These are phyloP conservation scores for Sceliomorpha sp. DNA, from an alignment of 2,888 invertebrate genomes.

Conservation along the genomic window DNA sequence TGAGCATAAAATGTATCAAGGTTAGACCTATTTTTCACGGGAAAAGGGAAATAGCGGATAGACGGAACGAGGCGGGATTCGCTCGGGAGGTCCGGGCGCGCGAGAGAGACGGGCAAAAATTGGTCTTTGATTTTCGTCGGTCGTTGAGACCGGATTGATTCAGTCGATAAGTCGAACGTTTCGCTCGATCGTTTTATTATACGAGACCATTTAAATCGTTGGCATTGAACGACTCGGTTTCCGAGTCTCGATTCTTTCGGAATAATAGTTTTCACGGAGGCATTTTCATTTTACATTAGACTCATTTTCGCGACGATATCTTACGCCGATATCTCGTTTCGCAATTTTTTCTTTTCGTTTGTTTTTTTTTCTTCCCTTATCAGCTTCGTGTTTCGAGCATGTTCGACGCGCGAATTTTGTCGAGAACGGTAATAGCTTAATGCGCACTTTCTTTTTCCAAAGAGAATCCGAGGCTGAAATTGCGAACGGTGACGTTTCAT, in stretches of 20 bases:
- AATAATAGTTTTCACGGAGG: conserved; percentile 41
- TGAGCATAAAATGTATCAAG: conserved; percentile 32
- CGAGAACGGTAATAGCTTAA: too few relatives aligned
- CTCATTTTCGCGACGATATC: conserved; percentile 28
- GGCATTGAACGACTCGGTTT: conserved; percentile 36
- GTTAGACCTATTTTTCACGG: conserved; percentile 18
- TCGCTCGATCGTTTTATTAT: conserved; percentile 52
- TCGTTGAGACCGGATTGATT: conserved; percentile 26
- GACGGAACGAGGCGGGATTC: background rate
- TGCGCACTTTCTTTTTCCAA: too few relatives aligned
- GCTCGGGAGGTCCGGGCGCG: background rate
- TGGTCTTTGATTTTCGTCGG: conserved; percentile 46
- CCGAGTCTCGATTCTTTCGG: conserved; percentile 38
- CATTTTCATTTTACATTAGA: conserved; percentile 28
- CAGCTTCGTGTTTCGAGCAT: too few relatives aligned
- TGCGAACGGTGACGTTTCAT: too few relatives aligned
- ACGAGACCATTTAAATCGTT: conserved; percentile 46
- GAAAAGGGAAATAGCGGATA: conserved; percentile 24
- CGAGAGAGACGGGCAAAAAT: conserved; percentile 21
- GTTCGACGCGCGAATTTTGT: too few relatives aligned
- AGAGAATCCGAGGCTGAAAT: too few relatives aligned
- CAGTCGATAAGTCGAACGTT: conserved; percentile 29
- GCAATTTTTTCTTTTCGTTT: conserved; percentile 33
- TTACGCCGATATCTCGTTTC: conserved; percentile 13
- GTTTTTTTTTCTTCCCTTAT: too few relatives aligned